phyloP scores from a whole-genome alignment of 2,797 vertebrate species.

The Paramormyrops hopkinsi region DNA sequence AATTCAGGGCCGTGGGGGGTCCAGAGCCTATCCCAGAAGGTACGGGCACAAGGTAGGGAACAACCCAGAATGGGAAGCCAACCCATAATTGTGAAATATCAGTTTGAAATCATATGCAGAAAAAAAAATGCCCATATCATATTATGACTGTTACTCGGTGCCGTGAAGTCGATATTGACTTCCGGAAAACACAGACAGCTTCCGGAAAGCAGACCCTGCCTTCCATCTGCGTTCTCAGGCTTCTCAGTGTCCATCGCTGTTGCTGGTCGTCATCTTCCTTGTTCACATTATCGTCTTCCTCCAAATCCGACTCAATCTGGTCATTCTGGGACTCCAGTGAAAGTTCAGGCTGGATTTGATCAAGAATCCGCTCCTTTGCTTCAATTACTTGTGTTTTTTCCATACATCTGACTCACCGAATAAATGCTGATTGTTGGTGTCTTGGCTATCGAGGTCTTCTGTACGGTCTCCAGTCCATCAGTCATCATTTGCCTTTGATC shows the following conservation, averaged over 20 bases:
- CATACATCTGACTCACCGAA: not conserved
- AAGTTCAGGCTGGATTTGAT: not conserved
- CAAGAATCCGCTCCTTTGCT: not conserved
- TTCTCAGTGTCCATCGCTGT: not conserved
- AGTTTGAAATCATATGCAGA: not conserved
- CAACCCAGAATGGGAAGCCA: not conserved
- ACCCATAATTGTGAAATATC: not conserved
- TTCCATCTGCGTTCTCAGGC: not conserved
- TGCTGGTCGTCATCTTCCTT: not conserved
- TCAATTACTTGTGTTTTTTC: not conserved
- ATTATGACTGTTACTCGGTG: not conserved
- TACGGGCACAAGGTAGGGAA: not conserved
- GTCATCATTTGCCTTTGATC: not conserved
- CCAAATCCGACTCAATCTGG: not conserved
- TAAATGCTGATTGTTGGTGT: not conserved
- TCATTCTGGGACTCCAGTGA: not conserved
- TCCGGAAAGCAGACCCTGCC: not conserved
- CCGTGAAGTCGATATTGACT: not conserved
- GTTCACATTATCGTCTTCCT: not conserved
- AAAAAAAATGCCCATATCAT: not conserved
- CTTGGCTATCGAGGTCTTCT: not conserved
- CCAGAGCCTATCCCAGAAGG: not conserved
- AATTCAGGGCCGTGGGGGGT: not conserved
- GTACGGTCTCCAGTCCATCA: not conserved
- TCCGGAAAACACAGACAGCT: not conserved